These are phyloP conservation scores for Lordiphosa collinella DNA, from an alignment of 1,140 invertebrate genomes.

Conservation along the genomic window DNA sequence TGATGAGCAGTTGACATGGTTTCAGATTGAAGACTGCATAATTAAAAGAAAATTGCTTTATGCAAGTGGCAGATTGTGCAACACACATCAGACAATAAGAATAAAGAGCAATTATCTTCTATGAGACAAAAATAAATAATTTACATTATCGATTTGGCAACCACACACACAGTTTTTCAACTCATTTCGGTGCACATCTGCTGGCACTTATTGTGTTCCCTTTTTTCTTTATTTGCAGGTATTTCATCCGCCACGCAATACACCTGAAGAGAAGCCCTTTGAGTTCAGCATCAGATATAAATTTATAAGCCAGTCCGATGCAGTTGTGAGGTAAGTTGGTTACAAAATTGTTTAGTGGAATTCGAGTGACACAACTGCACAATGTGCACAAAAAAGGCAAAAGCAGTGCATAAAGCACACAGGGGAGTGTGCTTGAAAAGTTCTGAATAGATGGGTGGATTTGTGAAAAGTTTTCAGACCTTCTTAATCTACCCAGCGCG, in stretches of 20 bases:
- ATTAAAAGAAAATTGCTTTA: slow-evolving; percentile 54
- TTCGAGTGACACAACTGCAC: too few relatives aligned
- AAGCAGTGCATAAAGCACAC: too few relatives aligned
- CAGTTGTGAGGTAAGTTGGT: slow-evolving; percentile 83
- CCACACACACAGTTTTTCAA: not conserved
- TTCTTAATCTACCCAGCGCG: too few relatives aligned
- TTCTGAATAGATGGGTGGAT: too few relatives aligned
- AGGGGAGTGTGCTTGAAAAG: too few relatives aligned
- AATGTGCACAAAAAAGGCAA: too few relatives aligned
- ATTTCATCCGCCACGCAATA: slow-evolving; percentile 83
- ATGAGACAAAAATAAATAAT: slow-evolving; percentile 1
- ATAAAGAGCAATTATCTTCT: slow-evolving; percentile 5
- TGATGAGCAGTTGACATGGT: slow-evolving; percentile 63
- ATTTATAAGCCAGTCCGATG: slow-evolving; percentile 86
- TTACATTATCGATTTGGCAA: not conserved
- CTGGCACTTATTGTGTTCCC: not conserved
- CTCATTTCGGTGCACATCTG: too few relatives aligned
- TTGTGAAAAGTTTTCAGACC: too few relatives aligned
- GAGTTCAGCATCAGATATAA: slow-evolving; percentile 89
- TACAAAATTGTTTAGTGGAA: not conserved
- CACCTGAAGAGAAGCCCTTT: slow-evolving; percentile 84
- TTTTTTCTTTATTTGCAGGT: slow-evolving; percentile 79
- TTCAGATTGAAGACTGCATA: slow-evolving; percentile 54
- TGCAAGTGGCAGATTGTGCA: slow-evolving; percentile 35
- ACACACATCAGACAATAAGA: not conserved